These are phyloP conservation scores for Autographa pulchrina DNA, from an alignment of 2,888 invertebrate genomes.

Conservation along the genomic window DNA sequence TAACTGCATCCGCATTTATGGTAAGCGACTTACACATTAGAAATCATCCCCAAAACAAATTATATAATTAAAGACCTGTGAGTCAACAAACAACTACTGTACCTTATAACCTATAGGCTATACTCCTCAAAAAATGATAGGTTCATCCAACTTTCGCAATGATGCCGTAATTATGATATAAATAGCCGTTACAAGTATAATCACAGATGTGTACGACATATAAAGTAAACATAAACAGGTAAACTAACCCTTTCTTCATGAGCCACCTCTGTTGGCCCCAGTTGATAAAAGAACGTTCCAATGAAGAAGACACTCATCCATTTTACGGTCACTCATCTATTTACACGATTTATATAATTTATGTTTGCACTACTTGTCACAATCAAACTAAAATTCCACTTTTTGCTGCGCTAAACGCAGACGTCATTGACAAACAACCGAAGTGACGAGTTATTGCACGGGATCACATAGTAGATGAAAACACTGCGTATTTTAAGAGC, in stretches of 20 bases:
- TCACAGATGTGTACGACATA: constrained; percentile 60
- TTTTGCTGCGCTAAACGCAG: constrained; percentile 89
- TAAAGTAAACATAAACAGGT: constrained; percentile 84
- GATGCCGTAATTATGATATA: constrained; percentile 66
- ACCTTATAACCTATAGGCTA: constrained; percentile 82
- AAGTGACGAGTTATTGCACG: constrained; percentile 88
- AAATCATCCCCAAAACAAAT: constrained; percentile 45
- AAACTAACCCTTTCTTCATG: constrained; percentile 89
- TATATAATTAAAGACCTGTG: constrained; percentile 55
- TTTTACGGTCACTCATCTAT: constrained; percentile 85
- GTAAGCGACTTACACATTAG: constrained; percentile 50
- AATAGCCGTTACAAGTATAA: constrained; percentile 66
- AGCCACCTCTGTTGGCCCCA: constrained; percentile 86
- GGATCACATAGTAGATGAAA: constrained; percentile 86
- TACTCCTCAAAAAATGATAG: constrained; percentile 61
- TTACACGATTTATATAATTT: constrained; percentile 84
- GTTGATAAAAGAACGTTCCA: constrained; percentile 85
- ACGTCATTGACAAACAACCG: constrained; percentile 90
- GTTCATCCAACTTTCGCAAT: constrained; percentile 65
- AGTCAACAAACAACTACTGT: constrained; percentile 73
- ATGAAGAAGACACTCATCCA: constrained; percentile 86
- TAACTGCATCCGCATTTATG: constrained; percentile 66
- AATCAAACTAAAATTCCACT: constrained; percentile 88
- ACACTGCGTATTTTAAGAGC: constrained; percentile 83
- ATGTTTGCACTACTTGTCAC: constrained; percentile 88